These are phyloP conservation scores for Thelaira solivaga DNA, from an alignment of 2,888 invertebrate species.

Conservation along the genomic window DNA sequence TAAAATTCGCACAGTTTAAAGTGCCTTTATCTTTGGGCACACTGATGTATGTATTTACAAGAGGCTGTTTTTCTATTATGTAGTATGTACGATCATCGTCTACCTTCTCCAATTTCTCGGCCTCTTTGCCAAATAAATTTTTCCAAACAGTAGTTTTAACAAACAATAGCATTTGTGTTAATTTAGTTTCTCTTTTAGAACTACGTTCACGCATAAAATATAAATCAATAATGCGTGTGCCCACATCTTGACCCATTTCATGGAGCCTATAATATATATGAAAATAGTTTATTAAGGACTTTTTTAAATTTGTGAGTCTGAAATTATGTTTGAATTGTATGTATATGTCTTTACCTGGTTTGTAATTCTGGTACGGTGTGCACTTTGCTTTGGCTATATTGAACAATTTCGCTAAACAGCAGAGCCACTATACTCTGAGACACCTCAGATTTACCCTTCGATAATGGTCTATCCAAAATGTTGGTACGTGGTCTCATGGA, in stretches of 20 bases:
- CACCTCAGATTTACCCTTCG: slow-evolving; percentile 94
- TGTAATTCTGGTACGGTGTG: slow-evolving; percentile 97
- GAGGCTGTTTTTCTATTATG: slow-evolving; percentile 97
- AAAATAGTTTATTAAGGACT: not conserved
- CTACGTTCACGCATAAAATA: slow-evolving; percentile 95
- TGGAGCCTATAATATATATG: slow-evolving; percentile 83
- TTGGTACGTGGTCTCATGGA: slow-evolving; percentile 75
- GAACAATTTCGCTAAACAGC: slow-evolving; percentile 97
- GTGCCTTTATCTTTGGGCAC: slow-evolving; percentile 98
- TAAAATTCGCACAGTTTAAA: slow-evolving; percentile 98
- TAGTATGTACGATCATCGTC: slow-evolving; percentile 99
- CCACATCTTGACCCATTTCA: slow-evolving; percentile 96
- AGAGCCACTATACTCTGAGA: slow-evolving; percentile 95
- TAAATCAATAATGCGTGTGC: slow-evolving; percentile 93
- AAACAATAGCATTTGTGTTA: slow-evolving; percentile 95
- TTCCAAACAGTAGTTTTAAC: slow-evolving; percentile 98
- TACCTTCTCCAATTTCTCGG: slow-evolving; percentile 98
- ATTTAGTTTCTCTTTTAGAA: slow-evolving; percentile 95
- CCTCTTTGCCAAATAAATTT: slow-evolving; percentile 97
- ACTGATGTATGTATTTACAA: slow-evolving; percentile 98
- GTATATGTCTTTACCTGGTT: slow-evolving; percentile 84
- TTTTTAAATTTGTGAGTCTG: too few species aligned
- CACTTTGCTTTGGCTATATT: slow-evolving; percentile 97
- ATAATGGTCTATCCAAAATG: slow-evolving; percentile 93
- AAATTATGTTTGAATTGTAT: too few species aligned